Evolutionary conservation across 1,140 invertebrate species (phyloP).

Genomic region (Zaprionus gabonicus): DNA sequence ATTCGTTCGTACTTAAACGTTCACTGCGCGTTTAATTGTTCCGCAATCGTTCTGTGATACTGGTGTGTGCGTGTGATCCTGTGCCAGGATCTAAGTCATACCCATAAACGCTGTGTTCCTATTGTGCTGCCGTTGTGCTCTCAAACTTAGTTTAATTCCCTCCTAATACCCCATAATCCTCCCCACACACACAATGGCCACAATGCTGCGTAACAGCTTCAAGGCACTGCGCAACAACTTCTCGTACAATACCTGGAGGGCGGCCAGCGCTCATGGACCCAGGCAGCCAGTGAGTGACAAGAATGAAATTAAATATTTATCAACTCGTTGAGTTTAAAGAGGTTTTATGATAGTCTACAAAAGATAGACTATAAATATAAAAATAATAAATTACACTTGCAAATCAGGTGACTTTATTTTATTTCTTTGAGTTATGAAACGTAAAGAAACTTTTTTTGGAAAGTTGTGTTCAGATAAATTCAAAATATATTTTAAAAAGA

Average conservation of each 20-base stretch:
- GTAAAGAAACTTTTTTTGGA: too few species aligned
- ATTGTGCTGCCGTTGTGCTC: not conserved
- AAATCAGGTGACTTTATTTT: conserved; percentile 9
- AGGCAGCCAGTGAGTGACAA: conserved; percentile 66
- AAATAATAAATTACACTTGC: not conserved
- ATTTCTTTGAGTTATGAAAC: not conserved
- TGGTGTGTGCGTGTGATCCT: conserved; percentile 22
- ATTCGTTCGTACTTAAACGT: conserved; percentile 4
- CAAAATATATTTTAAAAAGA: too few species aligned
- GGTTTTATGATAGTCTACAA: not conserved
- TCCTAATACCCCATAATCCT: not conserved
- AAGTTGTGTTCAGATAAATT: too few species aligned
- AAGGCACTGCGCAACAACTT: conserved; percentile 57
- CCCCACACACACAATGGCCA: conserved; percentile 3
- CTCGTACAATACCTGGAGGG: conserved; percentile 59
- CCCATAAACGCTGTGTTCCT: not conserved
- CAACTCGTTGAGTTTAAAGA: conserved; percentile 4
- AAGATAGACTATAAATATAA: too few species aligned
- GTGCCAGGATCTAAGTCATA: conserved; percentile 16
- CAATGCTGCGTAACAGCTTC: conserved; percentile 71
- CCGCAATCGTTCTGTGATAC: conserved; percentile 25
- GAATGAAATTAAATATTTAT: conserved; percentile 7
- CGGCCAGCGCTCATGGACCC: conserved; percentile 62
- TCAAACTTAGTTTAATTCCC: not conserved
- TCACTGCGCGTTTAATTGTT: conserved; percentile 5